phyloP scores from a whole-genome alignment of 2,113 vertebrate genomes.

The Lamprotornis superbus region DNA sequence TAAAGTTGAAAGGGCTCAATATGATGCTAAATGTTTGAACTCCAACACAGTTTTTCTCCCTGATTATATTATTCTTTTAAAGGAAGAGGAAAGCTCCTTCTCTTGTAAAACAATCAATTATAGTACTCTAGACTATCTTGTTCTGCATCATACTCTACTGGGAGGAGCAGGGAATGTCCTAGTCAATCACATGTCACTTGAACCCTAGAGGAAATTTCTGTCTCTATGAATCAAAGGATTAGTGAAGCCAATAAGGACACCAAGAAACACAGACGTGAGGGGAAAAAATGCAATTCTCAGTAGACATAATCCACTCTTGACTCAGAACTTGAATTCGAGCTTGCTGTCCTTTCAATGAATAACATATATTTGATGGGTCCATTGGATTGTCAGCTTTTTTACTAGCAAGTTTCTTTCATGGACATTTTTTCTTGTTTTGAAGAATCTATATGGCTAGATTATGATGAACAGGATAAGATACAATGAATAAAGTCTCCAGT shows the following conservation, averaged over 20 bases:
- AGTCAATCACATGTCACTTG: neutral
- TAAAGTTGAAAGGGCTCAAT: neutral
- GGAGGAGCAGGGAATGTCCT: neutral
- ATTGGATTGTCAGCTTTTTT: neutral
- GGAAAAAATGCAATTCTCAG: neutral
- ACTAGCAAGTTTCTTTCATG: neutral
- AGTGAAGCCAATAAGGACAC: neutral
- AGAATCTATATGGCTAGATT: neutral
- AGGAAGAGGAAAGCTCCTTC: neutral
- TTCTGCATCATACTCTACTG: neutral
- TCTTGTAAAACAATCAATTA: neutral
- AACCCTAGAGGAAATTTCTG: neutral
- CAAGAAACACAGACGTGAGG: fast-evolving
- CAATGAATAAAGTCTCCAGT: neutral
- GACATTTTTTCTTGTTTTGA: neutral
- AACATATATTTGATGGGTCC: neutral
- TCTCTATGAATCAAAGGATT: conserved; percentile 27
- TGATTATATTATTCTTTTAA: neutral
- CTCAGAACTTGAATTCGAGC: neutral
- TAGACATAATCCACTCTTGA: neutral
- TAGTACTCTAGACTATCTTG: neutral
- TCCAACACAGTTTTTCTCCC: neutral
- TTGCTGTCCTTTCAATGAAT: neutral
- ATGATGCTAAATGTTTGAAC: neutral
- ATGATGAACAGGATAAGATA: neutral